Base-by-base conservation (phyloP, 2,797 vertebrate species). In the Gila robusta region DNA sequence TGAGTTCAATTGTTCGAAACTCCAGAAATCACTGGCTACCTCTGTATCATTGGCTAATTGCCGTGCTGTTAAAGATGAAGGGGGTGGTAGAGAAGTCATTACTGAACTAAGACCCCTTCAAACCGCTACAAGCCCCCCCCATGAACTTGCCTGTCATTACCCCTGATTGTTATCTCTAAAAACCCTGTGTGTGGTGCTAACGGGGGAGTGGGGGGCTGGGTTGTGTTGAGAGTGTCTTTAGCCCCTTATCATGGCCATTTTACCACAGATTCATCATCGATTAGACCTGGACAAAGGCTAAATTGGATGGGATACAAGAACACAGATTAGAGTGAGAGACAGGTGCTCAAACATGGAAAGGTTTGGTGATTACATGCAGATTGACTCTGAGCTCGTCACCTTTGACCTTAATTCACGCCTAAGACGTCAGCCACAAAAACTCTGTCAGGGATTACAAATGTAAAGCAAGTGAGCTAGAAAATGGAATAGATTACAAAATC, bases 41-140 rank as follows among this genome's bases (percentile, higher is more conserved):
- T 93, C 93, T 91, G 93, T 92, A 94, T 95, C 94, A 93, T 93
- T 94, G 93, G 92, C 93, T 94, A 95, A 95, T 95, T 95, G 94
- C 91, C 85, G 70, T 79, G 91, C 92, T 92, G 89, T 93, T 91
- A 92, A 94, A 92, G 78, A 88, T 90, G 81, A 92, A 91, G 90
- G 91, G 91, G 88, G 90, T 89, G 84, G 81, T 89, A 82, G 90
- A 94, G 32, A 94, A 93, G 93, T 92, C 92, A 91, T 92, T 93
- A 93, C 89, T 84, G 78, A 89, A 85, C 88, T 81, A 74, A 85
- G 79, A 87, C 85, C 86, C 81, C 79, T 79, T 86, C 77, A 89
- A 71, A 78, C 32, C 16, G 81, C n/a, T 56, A 79, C 44, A 79
- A 77, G 52, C 64, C 79, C 82, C 56, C 67, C 52, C 70, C 44